Conservation (phyloP, 2,113 vertebrate species). For the Bettongia penicillata region DNA sequence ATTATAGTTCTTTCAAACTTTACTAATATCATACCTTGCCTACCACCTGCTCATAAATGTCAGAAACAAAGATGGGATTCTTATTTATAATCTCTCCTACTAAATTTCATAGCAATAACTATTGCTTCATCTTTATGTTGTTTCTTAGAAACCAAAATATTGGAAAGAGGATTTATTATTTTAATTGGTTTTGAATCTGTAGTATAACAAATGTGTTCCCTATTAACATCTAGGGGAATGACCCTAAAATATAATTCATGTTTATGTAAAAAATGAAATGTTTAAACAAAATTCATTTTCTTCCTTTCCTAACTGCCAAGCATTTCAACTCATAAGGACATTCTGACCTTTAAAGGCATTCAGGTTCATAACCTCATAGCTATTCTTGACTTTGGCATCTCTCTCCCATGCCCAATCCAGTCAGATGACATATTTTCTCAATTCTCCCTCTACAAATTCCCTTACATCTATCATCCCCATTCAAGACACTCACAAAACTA, state of each 20-base stretch:
- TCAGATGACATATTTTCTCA: neutral
- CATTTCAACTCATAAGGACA: neutral
- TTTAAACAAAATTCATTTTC: neutral
- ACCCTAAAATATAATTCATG: neutral
- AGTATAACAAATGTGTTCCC: neutral
- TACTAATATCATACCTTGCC: slow-evolving; percentile 26
- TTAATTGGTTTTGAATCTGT: slow-evolving; percentile 20
- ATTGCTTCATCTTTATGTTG: neutral
- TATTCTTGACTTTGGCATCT: neutral
- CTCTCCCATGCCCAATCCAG: neutral
- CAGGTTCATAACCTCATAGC: neutral
- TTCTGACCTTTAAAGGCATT: neutral
- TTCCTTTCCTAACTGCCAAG: neutral
- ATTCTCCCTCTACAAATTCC: neutral
- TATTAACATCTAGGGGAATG: slow-evolving; percentile 7
- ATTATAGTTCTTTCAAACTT: slow-evolving; percentile 44
- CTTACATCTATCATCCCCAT: neutral
- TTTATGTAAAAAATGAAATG: neutral
- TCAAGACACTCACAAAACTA: neutral
- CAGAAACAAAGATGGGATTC: slow-evolving; percentile 29
- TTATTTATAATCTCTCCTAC: slow-evolving; percentile 40
- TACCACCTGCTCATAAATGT: slow-evolving; percentile 19
- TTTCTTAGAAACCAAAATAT: slow-evolving; percentile 20
- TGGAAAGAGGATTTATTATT: neutral
- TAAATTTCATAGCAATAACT: slow-evolving; percentile 16